Conservation (phyloP, 2,888 invertebrate species). For the Entomobrya multifasciata region DNA sequence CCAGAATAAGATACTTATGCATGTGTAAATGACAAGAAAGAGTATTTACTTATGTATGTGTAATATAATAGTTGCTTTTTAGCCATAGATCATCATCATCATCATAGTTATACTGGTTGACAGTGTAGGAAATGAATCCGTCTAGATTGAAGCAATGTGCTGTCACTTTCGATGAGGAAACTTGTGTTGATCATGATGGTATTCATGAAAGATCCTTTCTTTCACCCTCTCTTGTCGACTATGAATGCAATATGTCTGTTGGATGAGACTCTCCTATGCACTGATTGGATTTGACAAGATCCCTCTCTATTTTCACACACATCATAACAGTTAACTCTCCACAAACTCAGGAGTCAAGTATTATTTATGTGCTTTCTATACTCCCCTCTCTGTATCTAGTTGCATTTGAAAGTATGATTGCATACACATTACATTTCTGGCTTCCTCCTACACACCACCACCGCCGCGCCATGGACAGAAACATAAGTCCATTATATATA, state of each 20-base stretch:
- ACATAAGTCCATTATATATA: conserved; percentile 16
- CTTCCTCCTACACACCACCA: neutral
- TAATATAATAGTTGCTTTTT: conserved; percentile 1
- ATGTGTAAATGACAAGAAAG: too few relatives aligned
- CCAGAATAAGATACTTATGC: too few relatives aligned
- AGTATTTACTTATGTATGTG: too few relatives aligned
- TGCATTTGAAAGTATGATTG: conserved; percentile 13
- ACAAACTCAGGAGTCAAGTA: conserved; percentile 32
- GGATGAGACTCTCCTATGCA: conserved; percentile 53
- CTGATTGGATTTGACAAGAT: conserved; percentile 66
- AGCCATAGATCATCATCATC: conserved; percentile 31
- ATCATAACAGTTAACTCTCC: conserved; percentile 42
- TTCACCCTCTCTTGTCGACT: neutral
- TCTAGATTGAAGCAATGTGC: conserved; percentile 31
- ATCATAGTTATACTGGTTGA: neutral
- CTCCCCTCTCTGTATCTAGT: neutral
- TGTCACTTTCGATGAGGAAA: conserved; percentile 55
- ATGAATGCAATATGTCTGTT: conserved; percentile 58
- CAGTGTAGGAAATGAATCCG: conserved; percentile 61
- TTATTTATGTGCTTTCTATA: neutral
- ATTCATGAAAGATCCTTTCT: conserved; percentile 41
- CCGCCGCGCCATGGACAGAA: neutral
- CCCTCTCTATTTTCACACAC: conserved; percentile 35
- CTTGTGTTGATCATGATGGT: conserved; percentile 56
- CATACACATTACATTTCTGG: neutral